Evolutionary conservation across 1,140 invertebrate species (phyloP), one percentile per base, ranked within the genome.

Genomic region (Magallana angulata): DNA sequence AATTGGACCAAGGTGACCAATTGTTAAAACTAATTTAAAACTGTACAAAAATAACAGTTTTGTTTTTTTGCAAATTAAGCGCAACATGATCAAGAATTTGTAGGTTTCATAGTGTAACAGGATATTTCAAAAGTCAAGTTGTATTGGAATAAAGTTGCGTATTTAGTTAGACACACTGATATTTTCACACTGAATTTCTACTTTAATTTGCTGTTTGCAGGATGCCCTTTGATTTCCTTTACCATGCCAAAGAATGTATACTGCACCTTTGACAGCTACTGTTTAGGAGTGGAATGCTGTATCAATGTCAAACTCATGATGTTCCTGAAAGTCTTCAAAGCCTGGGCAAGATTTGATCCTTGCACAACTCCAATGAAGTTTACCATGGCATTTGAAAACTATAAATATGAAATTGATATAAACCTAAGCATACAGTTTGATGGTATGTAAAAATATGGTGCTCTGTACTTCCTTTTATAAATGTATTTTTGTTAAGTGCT

Each of bases 231-330:
- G 59, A 84, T 93, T 57, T 89, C 89, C 14, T 87, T 93, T 57
- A 89, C 84, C 3, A 88, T 93, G 86, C 91, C 91, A 24, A 89
- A 89, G 18, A 88, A 89, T 30, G 57, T 93, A 57, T 91, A 90
- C 82, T 93, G 92, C 87, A 92, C 90, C 11, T 87, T 92, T 76
- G 91, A 93, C 80, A 56, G 88, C 4, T 89, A 90, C 76, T 93
- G 92, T 84, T 86, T 93, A 48, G 92, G 91, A 1, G 68, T 92
- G 7, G 88, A 92, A 80, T 92, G 92, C 62, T 92, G 92, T 88
- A 82, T 90, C 9, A 89, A 90, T 57, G 68, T 91, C 8, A 90
- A 91, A 85, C 60, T 92, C 1, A 89, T 88, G 36, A 90, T 92
- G 64, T 91, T 91, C 85, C 16, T 87, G 48, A 90, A 91, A 57